Evolutionary conservation across 2,797 vertebrate species (phyloP).

Genomic region (Lepidocolaptes lacrymiger): DNA sequence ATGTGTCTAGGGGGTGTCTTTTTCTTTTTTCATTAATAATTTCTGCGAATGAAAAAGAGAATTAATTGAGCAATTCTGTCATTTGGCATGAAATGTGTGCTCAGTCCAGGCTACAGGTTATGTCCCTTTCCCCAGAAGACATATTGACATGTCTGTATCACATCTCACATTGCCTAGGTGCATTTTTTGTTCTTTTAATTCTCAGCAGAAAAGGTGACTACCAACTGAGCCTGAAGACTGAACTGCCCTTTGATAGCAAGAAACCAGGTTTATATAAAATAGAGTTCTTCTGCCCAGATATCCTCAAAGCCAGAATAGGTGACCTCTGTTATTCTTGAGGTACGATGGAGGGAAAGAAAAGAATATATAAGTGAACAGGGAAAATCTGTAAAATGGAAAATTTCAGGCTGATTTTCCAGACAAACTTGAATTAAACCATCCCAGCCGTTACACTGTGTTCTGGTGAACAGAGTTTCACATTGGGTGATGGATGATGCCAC

Average conservation of each 20-base stretch:
- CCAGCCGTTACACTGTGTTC: background rate
- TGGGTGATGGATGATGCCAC: background rate
- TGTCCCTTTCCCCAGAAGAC: background rate
- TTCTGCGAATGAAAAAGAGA: background rate
- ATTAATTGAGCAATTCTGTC: background rate
- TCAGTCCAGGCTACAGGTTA: background rate
- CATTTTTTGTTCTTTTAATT: background rate
- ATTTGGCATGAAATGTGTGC: background rate
- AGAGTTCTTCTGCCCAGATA: background rate
- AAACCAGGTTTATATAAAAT: background rate
- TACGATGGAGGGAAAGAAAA: background rate
- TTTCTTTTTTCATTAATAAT: rapidly evolving
- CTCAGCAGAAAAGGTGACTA: background rate
- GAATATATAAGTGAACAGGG: background rate
- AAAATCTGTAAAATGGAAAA: background rate
- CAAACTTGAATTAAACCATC: background rate
- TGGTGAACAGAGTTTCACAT: background rate
- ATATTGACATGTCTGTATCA: background rate
- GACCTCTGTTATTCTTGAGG: background rate
- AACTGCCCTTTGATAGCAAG: background rate
- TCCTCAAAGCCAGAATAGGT: background rate
- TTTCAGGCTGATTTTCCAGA: background rate
- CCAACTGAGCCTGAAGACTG: background rate
- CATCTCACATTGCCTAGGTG: background rate
- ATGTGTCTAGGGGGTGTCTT: rapidly evolving